Evolutionary conservation across 2,797 vertebrate species (phyloP), one percentile per base, ranked within the genome.

Genomic region (Propithecus deckenii): DNA sequence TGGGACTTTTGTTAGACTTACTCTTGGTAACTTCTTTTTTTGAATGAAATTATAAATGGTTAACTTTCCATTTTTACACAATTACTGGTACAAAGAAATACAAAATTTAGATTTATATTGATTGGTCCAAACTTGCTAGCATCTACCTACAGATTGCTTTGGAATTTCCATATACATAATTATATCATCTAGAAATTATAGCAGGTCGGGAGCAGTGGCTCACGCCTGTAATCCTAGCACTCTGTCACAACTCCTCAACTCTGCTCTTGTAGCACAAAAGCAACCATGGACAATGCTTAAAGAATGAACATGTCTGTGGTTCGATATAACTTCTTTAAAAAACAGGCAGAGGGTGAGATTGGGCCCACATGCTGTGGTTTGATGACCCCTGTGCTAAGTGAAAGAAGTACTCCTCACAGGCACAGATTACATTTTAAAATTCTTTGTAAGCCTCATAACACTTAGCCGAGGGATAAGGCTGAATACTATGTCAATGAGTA

Each of bases 401-500:
- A 91, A 97, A 92, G 35, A 84, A 88, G 48, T 87, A 35, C 50
- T 94, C 11, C 38, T 88, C 65, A 86, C 91, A 28, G 20, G 92
- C 55, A 96, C 2, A 79, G 48, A 12, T 41, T 69, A 57, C 59
- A 94, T 84, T 87, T 92, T 69, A 46, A 87, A 88, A 75, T 69
- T 75, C 50, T 88, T 71, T 89, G 20, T 72, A 92, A 96, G 41
- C 13, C 43, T 96, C 65, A 61, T 0, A 85, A 41, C 57, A 43
- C 50, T 91, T 92, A 96, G 23, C n/a, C 43, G 95, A 93, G 17
- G n/a, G 12, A n/a, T 81, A 84, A 93, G 23, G 50, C 38, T 94
- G 92, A 97, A 89, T 79, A 89, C 22, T 72, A 65, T 35, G 9
- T 89, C 46, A 89, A 22, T 81, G 32, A 90, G 2, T 87, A 15